Evolutionary conservation across 30 jellyfish, hydroid and myxozoan species (phyloP).

Genomic region (Aurelia sp.): DNA sequence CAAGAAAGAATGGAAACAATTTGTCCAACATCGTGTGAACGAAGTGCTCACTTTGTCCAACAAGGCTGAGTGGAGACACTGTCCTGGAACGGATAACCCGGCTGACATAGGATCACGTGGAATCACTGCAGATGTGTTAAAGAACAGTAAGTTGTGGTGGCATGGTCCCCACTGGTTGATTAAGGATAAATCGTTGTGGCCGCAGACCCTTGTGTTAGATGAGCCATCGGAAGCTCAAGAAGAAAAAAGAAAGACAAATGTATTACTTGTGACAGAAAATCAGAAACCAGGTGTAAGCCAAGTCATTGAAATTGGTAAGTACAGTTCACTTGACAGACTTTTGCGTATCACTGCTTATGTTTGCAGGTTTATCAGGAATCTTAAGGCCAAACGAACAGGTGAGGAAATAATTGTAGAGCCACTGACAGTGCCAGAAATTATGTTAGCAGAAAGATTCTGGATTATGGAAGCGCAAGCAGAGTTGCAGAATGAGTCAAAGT

Average conservation of each 20-base stretch:
- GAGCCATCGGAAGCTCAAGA: constrained; percentile 8
- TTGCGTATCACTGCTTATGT: constrained; percentile 3
- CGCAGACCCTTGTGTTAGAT: neutral
- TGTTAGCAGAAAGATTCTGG: neutral
- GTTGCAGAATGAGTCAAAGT: neutral
- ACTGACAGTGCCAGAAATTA: neutral
- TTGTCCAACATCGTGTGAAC: constrained; percentile 12
- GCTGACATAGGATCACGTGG: constrained; percentile 53
- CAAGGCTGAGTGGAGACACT: constrained; percentile 33
- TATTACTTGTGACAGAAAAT: neutral
- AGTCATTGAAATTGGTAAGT: constrained; percentile 1
- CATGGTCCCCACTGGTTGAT: constrained; percentile 37
- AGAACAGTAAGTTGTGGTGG: constrained; percentile 25
- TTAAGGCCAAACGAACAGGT: constrained; percentile 5
- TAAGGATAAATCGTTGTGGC: constrained; percentile 34
- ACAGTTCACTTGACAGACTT: neutral
- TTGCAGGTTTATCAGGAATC: neutral
- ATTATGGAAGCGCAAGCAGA: neutral
- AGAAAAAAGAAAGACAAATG: constrained; percentile 19
- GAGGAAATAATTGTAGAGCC: neutral
- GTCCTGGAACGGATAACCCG: constrained; percentile 32
- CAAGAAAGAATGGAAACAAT: neutral
- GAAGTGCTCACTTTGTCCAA: constrained; percentile 22
- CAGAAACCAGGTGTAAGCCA: neutral
- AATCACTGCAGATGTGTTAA: neutral